Conservation (phyloP, 2,797 vertebrate genomes). For the Chelidonichthys spinosus region DNA sequence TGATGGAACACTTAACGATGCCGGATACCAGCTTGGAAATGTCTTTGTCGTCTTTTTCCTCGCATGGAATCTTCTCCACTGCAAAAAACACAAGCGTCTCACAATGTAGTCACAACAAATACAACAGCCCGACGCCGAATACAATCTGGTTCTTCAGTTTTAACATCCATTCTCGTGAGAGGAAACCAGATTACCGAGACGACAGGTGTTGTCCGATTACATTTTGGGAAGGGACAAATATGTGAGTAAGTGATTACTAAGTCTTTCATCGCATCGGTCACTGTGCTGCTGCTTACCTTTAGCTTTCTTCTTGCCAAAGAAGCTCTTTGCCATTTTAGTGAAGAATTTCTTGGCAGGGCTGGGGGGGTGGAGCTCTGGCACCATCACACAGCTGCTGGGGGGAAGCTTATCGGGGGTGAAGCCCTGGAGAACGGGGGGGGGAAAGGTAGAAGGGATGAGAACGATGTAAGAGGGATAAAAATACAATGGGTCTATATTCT, state of each 20-base stretch:
- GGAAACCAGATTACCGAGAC: slow-evolving; percentile 1
- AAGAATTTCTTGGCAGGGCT: slow-evolving; percentile 95
- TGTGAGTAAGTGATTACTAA: neutral
- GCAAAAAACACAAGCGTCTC: slow-evolving; percentile 21
- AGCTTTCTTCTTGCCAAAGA: slow-evolving; percentile 93
- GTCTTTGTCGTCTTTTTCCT: slow-evolving; percentile 90
- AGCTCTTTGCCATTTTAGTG: slow-evolving; percentile 95
- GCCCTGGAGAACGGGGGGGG: slow-evolving; percentile 79
- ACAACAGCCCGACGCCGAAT: neutral
- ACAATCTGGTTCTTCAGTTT: neutral
- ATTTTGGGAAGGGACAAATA: neutral
- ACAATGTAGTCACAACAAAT: slow-evolving; percentile 22
- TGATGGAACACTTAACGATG: slow-evolving; percentile 93
- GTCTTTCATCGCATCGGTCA: neutral
- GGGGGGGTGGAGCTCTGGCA: slow-evolving; percentile 93
- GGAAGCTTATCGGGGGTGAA: slow-evolving; percentile 96
- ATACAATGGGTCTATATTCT: neutral
- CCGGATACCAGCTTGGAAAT: slow-evolving; percentile 94
- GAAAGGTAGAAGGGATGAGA: slow-evolving; percentile 11
- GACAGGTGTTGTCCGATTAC: neutral
- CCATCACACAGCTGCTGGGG: slow-evolving; percentile 92
- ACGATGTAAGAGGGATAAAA: neutral
- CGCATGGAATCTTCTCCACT: slow-evolving; percentile 88
- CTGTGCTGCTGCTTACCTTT: slow-evolving; percentile 84
- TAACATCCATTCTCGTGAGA: neutral